A percentile compares a stretch with the other conserved stretches of the same genome.
Evolutionary conservation across 2,797 vertebrate species (phyloP).

Genomic region (Thamnophis elegans): DNA sequence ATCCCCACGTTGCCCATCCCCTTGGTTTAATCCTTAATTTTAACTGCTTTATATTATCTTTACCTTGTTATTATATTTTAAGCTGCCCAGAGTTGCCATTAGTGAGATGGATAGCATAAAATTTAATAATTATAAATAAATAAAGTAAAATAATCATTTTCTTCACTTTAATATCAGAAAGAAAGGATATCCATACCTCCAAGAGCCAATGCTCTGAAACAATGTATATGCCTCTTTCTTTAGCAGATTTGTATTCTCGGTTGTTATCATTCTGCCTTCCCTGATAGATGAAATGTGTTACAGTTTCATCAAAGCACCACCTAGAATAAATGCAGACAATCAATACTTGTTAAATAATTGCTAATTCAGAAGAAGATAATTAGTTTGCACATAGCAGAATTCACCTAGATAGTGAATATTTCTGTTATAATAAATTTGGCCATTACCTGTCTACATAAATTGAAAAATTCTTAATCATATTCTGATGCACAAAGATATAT

Average conservation of each 20-base stretch:
- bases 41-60: not conserved
- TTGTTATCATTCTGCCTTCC: slow-evolving; percentile 90
- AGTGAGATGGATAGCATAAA: not conserved
- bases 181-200: slow-evolving; percentile 74
- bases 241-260: slow-evolving; percentile 89
- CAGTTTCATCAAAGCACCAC: slow-evolving; percentile 92
- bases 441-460: not conserved
- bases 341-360: not conserved
- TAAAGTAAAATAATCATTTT: not conserved
- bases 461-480: not conserved
- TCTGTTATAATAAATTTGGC: not conserved
- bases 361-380: not conserved
- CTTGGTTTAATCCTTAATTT: not conserved
- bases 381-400: not conserved
- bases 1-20: not conserved
- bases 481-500: not conserved
- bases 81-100: not conserved
- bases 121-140: not conserved
- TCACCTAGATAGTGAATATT: not conserved
- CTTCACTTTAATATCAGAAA: not conserved
- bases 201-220: slow-evolving; percentile 96
- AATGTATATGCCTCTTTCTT: slow-evolving; percentile 86
- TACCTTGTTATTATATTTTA: not conserved
- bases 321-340: slow-evolving; percentile 67
- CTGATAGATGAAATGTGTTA: slow-evolving; percentile 97